Evolutionary conservation across 2,888 invertebrate species (phyloP), one percentile per base, ranked within the genome.

Genomic region (Gibbula magus): DNA sequence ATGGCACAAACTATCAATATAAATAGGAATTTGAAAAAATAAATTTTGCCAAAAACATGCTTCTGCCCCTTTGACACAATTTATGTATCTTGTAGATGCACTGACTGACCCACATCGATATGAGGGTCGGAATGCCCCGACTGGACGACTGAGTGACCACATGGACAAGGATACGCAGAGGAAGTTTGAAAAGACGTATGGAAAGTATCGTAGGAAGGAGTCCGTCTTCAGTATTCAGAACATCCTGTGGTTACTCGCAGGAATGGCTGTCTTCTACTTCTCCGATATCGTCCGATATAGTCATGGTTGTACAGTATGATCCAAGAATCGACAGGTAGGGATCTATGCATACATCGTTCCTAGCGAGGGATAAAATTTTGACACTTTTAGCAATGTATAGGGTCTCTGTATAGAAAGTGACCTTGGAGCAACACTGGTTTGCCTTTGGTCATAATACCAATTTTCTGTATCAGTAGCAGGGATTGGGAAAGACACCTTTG

Each of bases 221-320:
- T 89, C 90, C 25, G 87, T 89, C 7, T 91, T 89, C 83, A 89
- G 86, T 52, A 80, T 91, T 16, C 89, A 90, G 81, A 93, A 92
- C 84, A 77, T 92, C 20, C 81, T 90, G 67, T 93, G 92, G 92
- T 79, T 93, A 32, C 81, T 91, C 13, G 88, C 87, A 18, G 86
- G 92, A 7, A 83, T 91, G 32, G 89, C 86, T 25, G 88, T 90
- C 18, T 89, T 92, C 79, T 91, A 92, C 85, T 90, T 89, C 83
- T 88, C 91, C 52, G 91, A 92, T 75, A 89, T 93, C 81, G 86
- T 88, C 91, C 52, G 91, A 92, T 75, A 89, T 93, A 81, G 86
- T 88, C 52, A 81, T 83, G 8, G 90, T 88, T 18, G 70, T 91
- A 0, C 67, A 88, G 39, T 91, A 89, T 85, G 91, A 92, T 81